Conservation (phyloP, 2,888 invertebrate genomes). For the Platycheirus albimanus region DNA sequence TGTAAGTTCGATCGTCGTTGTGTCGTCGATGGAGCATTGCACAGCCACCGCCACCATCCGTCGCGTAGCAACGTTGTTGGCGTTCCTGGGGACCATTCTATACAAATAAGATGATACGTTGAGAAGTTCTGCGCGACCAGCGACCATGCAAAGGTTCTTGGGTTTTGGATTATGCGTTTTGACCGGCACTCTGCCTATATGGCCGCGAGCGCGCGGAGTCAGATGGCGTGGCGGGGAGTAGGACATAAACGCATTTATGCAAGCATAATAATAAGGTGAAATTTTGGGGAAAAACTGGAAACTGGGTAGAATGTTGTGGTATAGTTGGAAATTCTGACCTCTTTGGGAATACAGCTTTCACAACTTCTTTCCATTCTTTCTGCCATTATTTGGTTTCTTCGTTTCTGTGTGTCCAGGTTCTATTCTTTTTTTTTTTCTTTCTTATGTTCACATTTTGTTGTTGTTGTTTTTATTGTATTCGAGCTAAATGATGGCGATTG, state of each 20-base stretch:
- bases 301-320: constrained; percentile 65
- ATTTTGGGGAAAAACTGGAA: constrained; percentile 72
- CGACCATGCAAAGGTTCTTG: constrained; percentile 49
- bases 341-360: constrained; percentile 74
- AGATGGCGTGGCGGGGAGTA: constrained; percentile 58
- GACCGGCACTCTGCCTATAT: constrained; percentile 29
- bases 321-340: constrained; percentile 70
- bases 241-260: constrained; percentile 74
- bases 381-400: constrained; percentile 39
- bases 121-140: constrained; percentile 47
- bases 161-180: constrained; percentile 64
- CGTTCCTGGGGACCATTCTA: too few species aligned
- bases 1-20: constrained; percentile 53
- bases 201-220: constrained; percentile 43
- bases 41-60: constrained; percentile 13
- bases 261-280: constrained; percentile 74
- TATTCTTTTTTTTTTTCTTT: constrained; percentile 20
- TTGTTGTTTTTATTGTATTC: constrained; percentile 51
- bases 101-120: constrained; percentile 59
- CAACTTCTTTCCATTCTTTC: constrained; percentile 71
- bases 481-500: constrained; percentile 65
- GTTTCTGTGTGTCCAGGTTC: constrained; percentile 10
- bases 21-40: constrained; percentile 12
- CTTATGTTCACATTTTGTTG: constrained; percentile 33
- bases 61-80: too few species aligned